Evolutionary conservation across 2,113 vertebrate species (phyloP).

Genomic region (Emberiza fucata): DNA sequence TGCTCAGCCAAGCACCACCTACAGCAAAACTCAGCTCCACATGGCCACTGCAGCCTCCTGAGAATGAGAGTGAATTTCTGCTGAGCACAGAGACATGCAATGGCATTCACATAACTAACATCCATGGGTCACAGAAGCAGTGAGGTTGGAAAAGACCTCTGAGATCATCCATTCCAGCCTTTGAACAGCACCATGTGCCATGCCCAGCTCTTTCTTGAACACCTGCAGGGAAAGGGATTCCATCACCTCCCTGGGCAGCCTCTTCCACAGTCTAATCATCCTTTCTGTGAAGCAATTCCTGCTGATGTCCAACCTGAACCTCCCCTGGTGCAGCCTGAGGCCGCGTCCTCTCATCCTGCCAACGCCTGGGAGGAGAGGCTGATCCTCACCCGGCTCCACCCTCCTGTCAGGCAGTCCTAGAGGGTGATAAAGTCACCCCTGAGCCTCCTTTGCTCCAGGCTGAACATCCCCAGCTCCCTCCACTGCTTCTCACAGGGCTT

Average conservation of each 20-base stretch:
- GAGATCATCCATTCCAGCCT: background rate
- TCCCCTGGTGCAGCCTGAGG: background rate
- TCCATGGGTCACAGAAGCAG: background rate
- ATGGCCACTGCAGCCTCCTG: background rate
- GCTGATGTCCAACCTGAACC: background rate
- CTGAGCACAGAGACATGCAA: background rate
- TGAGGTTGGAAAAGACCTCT: background rate
- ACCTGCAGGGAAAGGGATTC: background rate
- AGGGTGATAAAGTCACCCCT: background rate
- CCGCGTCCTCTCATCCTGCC: background rate
- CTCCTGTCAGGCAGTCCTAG: background rate
- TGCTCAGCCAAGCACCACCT: background rate
- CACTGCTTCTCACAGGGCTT: background rate
- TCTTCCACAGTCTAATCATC: background rate
- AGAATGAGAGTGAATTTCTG: background rate
- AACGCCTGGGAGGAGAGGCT: background rate
- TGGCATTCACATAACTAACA: background rate
- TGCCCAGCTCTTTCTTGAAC: background rate
- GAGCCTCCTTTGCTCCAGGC: background rate
- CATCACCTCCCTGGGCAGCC: background rate
- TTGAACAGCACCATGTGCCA: too few relatives aligned
- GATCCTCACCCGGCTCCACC: rapidly evolving
- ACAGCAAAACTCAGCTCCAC: background rate
- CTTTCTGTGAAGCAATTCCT: background rate
- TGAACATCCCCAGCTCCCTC: background rate